These are phyloP conservation scores for Leucopsar rothschildi DNA, from an alignment of 2,113 vertebrate species.

Conservation along the genomic window DNA sequence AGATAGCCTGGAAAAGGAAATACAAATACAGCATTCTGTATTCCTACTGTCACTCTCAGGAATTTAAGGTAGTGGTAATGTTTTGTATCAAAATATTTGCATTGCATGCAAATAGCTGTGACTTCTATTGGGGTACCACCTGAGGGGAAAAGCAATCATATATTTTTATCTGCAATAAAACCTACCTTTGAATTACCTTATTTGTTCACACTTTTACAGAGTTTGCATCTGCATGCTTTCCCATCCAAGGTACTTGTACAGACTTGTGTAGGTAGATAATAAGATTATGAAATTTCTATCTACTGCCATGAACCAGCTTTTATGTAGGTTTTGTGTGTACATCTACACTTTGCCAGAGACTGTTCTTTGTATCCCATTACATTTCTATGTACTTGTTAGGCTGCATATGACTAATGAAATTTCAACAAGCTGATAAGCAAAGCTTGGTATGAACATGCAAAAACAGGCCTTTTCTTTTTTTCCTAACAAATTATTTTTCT, in stretches of 20 bases:
- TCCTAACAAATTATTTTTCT: constrained; percentile 30
- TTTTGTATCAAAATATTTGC: background rate
- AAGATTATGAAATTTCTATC: background rate
- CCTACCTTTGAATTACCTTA: background rate
- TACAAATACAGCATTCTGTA: background rate
- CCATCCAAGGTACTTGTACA: background rate
- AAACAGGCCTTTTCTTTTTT: background rate
- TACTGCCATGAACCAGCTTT: background rate
- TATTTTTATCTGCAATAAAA: background rate
- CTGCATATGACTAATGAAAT: background rate
- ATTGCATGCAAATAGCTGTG: background rate
- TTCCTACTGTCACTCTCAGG: background rate
- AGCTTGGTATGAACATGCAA: background rate
- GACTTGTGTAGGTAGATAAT: background rate
- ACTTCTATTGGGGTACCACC: background rate
- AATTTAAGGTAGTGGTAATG: background rate
- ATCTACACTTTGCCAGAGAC: background rate
- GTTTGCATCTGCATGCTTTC: background rate
- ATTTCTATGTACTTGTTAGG: background rate
- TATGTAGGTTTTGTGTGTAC: background rate
- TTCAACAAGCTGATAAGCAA: constrained; percentile 5
- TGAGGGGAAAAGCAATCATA: background rate
- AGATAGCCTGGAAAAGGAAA: background rate
- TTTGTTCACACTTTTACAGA: background rate
- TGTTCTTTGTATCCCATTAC: background rate